Conservation (phyloP, 2,888 invertebrate genomes). For the Dasypogon diadema region DNA sequence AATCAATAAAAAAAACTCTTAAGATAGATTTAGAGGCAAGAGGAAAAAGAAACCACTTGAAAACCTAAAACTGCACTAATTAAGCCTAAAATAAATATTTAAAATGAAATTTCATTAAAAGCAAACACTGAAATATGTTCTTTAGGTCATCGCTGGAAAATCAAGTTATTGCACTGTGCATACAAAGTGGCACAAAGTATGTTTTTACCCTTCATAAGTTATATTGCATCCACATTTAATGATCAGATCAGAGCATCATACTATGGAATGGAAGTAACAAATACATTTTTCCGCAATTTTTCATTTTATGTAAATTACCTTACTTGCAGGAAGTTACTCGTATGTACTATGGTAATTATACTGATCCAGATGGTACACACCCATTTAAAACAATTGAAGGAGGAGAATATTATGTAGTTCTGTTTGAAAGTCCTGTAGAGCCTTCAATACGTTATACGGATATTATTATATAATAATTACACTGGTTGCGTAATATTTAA, state of each 20-base stretch:
- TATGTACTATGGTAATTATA: conserved; percentile 1
- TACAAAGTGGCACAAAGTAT: conserved; percentile 9
- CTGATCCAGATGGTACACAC: neutral
- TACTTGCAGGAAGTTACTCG: neutral
- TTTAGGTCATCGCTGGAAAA: neutral
- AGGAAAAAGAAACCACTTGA: no score
- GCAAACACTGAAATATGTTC: no score
- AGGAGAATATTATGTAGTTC: neutral
- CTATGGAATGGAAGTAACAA: neutral
- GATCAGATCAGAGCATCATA: neutral
- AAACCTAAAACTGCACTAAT: no score
- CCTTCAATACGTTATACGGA: neutral
- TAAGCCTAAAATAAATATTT: no score
- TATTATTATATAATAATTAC: neutral
- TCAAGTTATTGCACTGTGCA: neutral
- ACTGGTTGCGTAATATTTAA: no score
- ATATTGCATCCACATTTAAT: neutral
- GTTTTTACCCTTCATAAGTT: neutral
- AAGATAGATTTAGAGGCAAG: no score
- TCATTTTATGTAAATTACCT: no score
- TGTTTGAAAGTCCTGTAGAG: neutral
- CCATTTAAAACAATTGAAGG: neutral
- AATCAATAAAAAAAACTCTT: no score
- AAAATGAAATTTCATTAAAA: no score
- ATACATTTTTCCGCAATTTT: no score